Conservation (phyloP, 2,797 vertebrate genomes). For the Bryconaethiops microstoma region DNA sequence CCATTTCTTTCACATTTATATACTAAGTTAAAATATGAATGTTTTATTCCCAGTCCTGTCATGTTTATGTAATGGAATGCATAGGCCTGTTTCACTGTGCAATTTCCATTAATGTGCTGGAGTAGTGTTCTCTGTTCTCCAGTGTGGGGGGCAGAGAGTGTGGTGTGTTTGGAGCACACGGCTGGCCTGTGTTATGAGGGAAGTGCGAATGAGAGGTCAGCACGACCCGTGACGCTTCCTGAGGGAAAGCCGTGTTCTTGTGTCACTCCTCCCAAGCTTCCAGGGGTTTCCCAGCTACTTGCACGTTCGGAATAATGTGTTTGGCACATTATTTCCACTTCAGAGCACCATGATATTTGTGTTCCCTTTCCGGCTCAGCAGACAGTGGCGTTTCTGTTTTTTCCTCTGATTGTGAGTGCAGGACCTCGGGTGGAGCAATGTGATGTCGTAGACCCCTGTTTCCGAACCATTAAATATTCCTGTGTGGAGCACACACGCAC, state of each 20-base stretch:
- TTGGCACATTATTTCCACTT: conserved; percentile 35
- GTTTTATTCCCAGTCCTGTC: too few species aligned
- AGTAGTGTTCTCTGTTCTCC: not conserved
- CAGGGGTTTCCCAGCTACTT: conserved; percentile 39
- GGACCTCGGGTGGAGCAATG: conserved; percentile 17
- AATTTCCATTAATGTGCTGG: not conserved
- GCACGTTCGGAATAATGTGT: conserved; percentile 5
- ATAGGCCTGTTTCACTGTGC: not conserved
- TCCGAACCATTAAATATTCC: conserved; percentile 25
- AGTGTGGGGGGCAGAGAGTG: not conserved
- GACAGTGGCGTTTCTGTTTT: conserved; percentile 7
- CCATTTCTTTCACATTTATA: too few species aligned
- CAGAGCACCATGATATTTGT: conserved; percentile 26
- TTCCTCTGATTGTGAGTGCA: conserved; percentile 52
- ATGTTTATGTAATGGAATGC: not conserved
- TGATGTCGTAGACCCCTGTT: conserved; percentile 22
- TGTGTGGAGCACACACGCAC: not conserved
- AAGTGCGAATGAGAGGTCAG: conserved; percentile 14
- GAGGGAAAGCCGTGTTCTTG: conserved; percentile 16
- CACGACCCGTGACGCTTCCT: conserved; percentile 29
- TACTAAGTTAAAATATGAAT: too few species aligned
- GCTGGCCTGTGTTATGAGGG: conserved; percentile 9
- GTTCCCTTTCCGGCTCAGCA: conserved; percentile 14
- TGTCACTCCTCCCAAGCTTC: conserved; percentile 26
- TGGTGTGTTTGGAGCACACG: not conserved